Base-by-base conservation (phyloP, 1,140 invertebrate species). In the Trichonephila clavipes region DNA sequence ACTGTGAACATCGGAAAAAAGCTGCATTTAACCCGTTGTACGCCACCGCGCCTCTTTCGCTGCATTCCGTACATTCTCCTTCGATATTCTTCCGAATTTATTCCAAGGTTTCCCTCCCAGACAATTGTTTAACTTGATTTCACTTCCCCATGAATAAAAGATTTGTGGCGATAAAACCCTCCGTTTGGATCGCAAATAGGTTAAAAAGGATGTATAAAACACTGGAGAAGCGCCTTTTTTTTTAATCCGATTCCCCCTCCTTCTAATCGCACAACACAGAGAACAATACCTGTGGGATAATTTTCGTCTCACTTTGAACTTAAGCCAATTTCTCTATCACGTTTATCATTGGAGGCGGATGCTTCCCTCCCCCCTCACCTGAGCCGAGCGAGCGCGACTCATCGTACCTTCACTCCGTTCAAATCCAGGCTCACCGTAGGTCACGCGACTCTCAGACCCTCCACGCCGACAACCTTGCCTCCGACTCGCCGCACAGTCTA, bases 271-370 rank as follows among this genome's bases (percentile, higher is more conserved):
- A 8, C 21, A 66, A 66, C 21, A 21, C 72, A n/a, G 82, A 85
- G 86, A 88, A 88, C 86, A 88, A 88, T 88, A 88, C 59, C 59
- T 88, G 62, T 88, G 34, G 86, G 59, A 51, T 21, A 51, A 51
- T 83, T 66, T 82, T 44, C 77, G 44, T 40, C 58, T 58, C 82
- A 58, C 58, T 85, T 59, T 24, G 59, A 87, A 87, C 85, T 87
- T 64, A 61, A 62, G 85, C 85, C 85, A 87, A 87, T 87, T 87
- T 87, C 59, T 86, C 81, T 82, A 82, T 34, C 44, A 82, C 81
- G 81, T 82, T 82, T 69, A 59, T 24, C 83, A 86, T 86, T 86
- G 83, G 83, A 86, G 83, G 83, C 83, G 61, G 61, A n/a, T 24
- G n/a, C 19, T 59, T 66, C 62, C 28, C 28, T 28, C 86, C 62